Evolutionary conservation across 35 echinoderm and acorn worm species (phyloP), one percentile per base, ranked within the genome.

Genomic region (Eucidaris tribuloides): DNA sequence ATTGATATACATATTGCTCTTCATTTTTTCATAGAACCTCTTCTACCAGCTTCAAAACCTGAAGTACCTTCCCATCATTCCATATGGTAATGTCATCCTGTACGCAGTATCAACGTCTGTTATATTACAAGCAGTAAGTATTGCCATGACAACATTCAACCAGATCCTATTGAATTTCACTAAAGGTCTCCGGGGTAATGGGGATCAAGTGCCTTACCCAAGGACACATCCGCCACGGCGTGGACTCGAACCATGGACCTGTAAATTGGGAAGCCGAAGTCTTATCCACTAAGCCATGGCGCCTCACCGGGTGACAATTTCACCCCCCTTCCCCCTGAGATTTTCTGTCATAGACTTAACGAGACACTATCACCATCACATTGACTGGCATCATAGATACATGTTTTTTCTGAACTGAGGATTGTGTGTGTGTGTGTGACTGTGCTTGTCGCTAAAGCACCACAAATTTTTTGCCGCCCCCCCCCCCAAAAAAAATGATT

Each of bases 71-170:
- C 96, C 96, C 11, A 2, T 58, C 41, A 89, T 92, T 34, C 90
- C 86, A 45, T 32, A 33, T 72, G 96, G 90, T 46, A 68, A 90
- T 64, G 48, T 65, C 34, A 65, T 99, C 3, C 48, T 93, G 18
- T 93, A 93, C 76, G 86, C 96, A 34, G 13, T 99, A 13, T 74
- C 84, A 45, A 99, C 91, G 17, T 83, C 86, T 1, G 68, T 83
- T n/a, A 87, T 99, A 7, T 45, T 99, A 31, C 90, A 99, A 89
- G 91, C 91, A 45, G 96, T 99, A 82, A 97, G 94, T 88, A 33
- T 3, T n/a, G n/a, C n/a, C n/a, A 41, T 41, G 23, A n/a, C 58
- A 80, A 2, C 37, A 5, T 52, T 23, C 15, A 17, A 7, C 20
- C 7, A 20, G 63, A 14, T 15, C 15, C 15, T 13, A 20, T 14